A percentile compares a stretch with the other conserved stretches of the same genome.
phyloP scores from a whole-genome alignment of 2,113 vertebrate genomes.

The Calypte anna region DNA sequence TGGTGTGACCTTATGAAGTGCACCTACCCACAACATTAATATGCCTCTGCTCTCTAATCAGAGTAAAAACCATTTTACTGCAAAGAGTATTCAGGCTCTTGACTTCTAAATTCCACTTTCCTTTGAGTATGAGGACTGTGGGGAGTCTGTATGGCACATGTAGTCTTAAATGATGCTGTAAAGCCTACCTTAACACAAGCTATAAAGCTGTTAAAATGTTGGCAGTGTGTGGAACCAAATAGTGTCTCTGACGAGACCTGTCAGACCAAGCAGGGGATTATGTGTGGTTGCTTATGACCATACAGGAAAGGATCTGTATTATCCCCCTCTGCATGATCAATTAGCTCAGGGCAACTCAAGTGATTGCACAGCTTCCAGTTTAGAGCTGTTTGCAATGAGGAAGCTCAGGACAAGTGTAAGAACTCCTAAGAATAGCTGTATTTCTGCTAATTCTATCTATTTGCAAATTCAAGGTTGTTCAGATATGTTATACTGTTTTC shows the following conservation, averaged over 20 bases:
- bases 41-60: background rate
- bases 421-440: background rate
- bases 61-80: background rate
- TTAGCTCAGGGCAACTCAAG: background rate
- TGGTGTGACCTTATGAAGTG: background rate
- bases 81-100: background rate
- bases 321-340: background rate
- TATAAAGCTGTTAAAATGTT: background rate
- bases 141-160: background rate
- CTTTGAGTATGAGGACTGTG: background rate
- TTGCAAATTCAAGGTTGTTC: background rate
- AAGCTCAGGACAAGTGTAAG: background rate
- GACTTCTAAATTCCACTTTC: background rate
- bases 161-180: background rate
- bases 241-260: background rate
- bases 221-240: background rate
- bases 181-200: background rate
- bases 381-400: background rate
- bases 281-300: accelerated
- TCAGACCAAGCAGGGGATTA: background rate
- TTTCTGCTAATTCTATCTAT: background rate
- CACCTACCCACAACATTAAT: background rate
- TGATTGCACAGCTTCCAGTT: background rate
- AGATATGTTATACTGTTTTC: background rate
- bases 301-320: background rate